Evolutionary conservation across 1,140 invertebrate species (phyloP), one percentile per base, ranked within the genome.

Genomic region (Calosoma granatense): DNA sequence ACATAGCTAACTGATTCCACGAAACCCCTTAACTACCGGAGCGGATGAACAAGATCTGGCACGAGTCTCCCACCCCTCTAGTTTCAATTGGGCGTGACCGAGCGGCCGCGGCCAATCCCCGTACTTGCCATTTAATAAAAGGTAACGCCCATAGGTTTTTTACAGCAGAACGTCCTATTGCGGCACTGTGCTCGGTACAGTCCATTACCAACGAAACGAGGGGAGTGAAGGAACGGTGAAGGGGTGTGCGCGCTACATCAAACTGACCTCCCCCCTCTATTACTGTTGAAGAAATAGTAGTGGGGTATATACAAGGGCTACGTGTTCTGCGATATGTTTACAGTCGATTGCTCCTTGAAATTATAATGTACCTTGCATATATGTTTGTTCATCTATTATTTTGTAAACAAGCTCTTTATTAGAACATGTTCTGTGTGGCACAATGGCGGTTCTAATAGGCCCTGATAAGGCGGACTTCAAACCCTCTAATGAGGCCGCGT

Each of bases 1-100:
- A 65, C 67, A 67, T 70, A 66, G 64, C 67, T 65, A 60, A 71
- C 69, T 71, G 68, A 66, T 70, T 67, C 63, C 62, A n/a, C 58
- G 67, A 65, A 69, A 66, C 41, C 41, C 41, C 41, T 47, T 47
- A 47, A 47, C 41, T 12, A 47, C 41, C 41, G 41, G 17, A 17
- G 6, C 6, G 41, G 9, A 4, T 17, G 41, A 11, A 11, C 41
- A 17, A 4, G 26, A 36, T 36, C 26, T 36, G 15, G 4, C 14
- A 30, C 26, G 26, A 47, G 9, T 17, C 51, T 20, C 51, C 22
- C 59, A 53, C 55, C 55, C 41, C 20, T 9, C 9, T n/a, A 21
- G 11, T 56, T 54, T 15, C 22, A 54, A 56, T 51, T 51, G 55
- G 55, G 55, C 55, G 55, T 30, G 20, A 47, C 55, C 2, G 11